phyloP scores from a whole-genome alignment of 2,113 vertebrate species.

The Aldabrachelys gigantea region DNA sequence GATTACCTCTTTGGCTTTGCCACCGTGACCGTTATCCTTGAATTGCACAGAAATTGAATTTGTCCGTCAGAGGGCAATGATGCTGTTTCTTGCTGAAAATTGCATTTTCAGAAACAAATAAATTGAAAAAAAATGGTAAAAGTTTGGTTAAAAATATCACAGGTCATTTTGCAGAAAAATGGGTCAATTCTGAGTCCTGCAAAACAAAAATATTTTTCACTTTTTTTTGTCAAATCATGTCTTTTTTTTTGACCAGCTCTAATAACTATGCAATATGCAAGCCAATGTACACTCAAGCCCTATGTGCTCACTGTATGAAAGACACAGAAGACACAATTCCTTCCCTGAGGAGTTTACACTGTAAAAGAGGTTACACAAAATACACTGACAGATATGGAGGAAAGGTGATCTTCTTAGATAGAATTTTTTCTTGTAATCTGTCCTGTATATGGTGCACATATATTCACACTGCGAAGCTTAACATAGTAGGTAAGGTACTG shows the following conservation, averaged over 20 bases:
- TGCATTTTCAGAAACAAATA: constrained; percentile 42
- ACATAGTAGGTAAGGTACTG: not conserved
- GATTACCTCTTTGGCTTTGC: not conserved
- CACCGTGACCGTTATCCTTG: not conserved
- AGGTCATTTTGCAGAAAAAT: not conserved
- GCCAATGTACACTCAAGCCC: not conserved
- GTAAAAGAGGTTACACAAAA: not conserved
- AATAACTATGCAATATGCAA: not conserved
- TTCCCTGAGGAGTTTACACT: not conserved
- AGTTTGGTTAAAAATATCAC: constrained; percentile 41
- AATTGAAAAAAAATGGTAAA: not conserved
- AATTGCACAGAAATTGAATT: constrained; percentile 1
- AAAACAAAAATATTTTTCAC: not conserved
- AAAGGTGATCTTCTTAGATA: not conserved
- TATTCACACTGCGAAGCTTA: not conserved
- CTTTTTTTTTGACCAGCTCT: not conserved
- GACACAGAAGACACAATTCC: not conserved
- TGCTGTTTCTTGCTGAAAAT: constrained; percentile 42
- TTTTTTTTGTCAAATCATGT: not conserved
- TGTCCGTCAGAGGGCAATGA: not conserved
- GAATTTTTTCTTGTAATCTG: not conserved
- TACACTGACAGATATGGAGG: not conserved
- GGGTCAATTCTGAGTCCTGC: not conserved
- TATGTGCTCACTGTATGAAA: not conserved
- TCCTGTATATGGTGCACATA: not conserved